These are phyloP conservation scores for Hemiscyllium ocellatum DNA, from an alignment of 2,113 vertebrate species.

Conservation along the genomic window DNA sequence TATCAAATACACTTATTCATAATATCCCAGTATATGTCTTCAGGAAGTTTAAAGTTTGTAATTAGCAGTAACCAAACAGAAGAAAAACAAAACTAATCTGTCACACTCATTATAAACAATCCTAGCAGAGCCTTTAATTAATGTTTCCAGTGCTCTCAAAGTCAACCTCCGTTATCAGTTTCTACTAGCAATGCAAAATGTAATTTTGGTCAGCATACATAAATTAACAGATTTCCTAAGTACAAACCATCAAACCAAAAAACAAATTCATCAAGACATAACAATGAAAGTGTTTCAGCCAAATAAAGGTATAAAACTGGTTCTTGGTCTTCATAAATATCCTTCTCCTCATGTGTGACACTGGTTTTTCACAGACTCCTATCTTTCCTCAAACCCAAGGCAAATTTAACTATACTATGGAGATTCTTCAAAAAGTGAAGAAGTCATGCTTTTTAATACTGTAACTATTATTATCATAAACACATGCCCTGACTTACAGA, in stretches of 20 bases:
- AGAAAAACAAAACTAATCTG: neutral
- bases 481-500: neutral
- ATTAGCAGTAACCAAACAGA: neutral
- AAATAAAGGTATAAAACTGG: neutral
- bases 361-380: neutral
- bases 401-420: neutral
- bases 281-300: neutral
- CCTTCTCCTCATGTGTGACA: neutral
- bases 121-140: neutral
- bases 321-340: neutral
- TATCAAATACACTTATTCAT: neutral
- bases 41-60: slow-evolving; percentile 5
- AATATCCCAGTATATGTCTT: neutral
- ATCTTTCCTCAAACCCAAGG: neutral
- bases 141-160: neutral
- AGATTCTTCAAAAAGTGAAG: neutral
- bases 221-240: neutral
- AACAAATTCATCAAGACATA: neutral
- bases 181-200: neutral
- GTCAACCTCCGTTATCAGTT: neutral
- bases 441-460: neutral
- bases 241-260: neutral
- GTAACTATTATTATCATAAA: neutral
- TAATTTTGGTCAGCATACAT: neutral
- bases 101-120: neutral